phyloP scores from a whole-genome alignment of 2,888 invertebrate species.

The Scaptomyza reducta region DNA sequence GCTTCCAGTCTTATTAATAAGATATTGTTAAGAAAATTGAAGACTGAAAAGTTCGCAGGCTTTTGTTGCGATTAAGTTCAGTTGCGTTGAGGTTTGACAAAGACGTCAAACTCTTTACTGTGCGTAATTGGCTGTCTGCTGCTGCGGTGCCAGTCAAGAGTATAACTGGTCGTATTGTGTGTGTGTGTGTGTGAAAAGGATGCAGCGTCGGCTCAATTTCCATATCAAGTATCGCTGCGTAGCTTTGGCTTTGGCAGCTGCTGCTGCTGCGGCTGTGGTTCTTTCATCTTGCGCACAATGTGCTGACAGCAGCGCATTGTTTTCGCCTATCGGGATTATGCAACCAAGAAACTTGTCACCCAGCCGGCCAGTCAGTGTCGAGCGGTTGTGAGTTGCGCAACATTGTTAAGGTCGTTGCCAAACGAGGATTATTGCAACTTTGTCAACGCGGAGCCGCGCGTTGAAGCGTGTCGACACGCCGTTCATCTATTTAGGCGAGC shows the following conservation, averaged over 20 bases:
- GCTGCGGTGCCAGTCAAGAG: background rate
- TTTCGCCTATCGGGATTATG: slow-evolving; percentile 24
- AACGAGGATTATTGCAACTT: slow-evolving; percentile 70
- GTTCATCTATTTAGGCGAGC: no score
- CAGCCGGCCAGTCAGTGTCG: slow-evolving; percentile 26
- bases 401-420: slow-evolving; percentile 55
- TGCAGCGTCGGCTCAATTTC: slow-evolving; percentile 52
- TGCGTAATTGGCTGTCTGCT: background rate
- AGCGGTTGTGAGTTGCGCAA: slow-evolving; percentile 71
- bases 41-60: no score
- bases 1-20: no score
- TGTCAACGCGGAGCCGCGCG: no score
- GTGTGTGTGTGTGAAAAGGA: slow-evolving; percentile 61
- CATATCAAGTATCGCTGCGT: slow-evolving; percentile 61
- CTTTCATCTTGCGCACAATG: slow-evolving; percentile 52
- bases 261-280: no score
- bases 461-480: no score
- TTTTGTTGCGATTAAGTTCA: no score
- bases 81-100: background rate
- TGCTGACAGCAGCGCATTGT: slow-evolving; percentile 58
- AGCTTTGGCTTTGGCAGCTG: slow-evolving; percentile 48
- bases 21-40: no score
- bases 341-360: no score
- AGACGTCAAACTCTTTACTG: slow-evolving; percentile 5
- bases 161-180: slow-evolving; percentile 51